Percentiles rank a stretch among this genome's conserved stretches.
These are phyloP conservation scores for Lathamus discolor DNA, from an alignment of 2,113 vertebrate genomes.

Conservation along the genomic window DNA sequence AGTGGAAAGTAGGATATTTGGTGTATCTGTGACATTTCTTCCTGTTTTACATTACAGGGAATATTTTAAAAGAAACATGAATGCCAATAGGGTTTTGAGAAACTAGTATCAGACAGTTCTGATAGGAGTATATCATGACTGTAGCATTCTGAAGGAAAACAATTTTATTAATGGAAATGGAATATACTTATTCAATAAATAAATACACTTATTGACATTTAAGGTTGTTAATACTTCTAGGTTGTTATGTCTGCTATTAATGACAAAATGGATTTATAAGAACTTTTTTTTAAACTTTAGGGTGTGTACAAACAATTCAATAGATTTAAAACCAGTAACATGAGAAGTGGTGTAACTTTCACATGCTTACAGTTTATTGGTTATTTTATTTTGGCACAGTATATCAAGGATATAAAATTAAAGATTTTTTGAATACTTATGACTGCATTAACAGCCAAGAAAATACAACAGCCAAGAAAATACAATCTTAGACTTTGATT, in stretches of 20 bases:
- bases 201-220: not conserved
- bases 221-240: not conserved
- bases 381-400: not conserved
- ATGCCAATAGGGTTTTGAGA: not conserved
- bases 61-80: not conserved
- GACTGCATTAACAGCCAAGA: not conserved
- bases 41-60: not conserved
- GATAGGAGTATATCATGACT: not conserved
- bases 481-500: not conserved
- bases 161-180: not conserved
- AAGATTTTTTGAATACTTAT: not conserved
- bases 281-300: not conserved
- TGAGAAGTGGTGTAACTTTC: not conserved
- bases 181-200: not conserved
- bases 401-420: not conserved
- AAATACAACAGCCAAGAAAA: not conserved
- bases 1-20: not conserved
- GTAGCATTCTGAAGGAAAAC: not conserved
- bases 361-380: not conserved
- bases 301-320: not conserved
- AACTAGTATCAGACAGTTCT: not conserved
- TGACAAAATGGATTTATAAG: not conserved
- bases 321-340: not conserved
- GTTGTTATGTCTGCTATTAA: not conserved
- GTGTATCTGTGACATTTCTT: not conserved